Evolutionary conservation across 2,888 invertebrate species (phyloP).

Genomic region (Charanyca ferruginea): DNA sequence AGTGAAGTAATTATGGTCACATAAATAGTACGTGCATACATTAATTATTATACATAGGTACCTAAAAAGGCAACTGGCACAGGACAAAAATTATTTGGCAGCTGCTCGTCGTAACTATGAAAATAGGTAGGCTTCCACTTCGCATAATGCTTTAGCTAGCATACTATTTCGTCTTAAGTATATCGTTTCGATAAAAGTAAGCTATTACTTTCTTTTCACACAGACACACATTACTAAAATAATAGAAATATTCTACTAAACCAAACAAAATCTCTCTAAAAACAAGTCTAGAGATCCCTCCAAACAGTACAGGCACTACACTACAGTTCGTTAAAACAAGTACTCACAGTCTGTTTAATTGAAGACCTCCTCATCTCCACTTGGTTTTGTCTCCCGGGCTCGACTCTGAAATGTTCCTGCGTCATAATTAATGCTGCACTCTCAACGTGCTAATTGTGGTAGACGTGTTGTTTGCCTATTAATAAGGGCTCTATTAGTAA

Average conservation of each 20-base stretch:
- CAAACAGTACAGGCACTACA: conserved; percentile 50
- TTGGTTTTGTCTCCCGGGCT: conserved; percentile 51
- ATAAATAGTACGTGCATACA: too few relatives aligned
- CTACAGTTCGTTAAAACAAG: conserved; percentile 61
- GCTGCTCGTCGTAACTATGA: too few relatives aligned
- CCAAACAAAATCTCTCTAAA: conserved; percentile 10
- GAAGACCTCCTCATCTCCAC: conserved; percentile 60
- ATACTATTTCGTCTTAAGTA: background rate
- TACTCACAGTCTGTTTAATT: conserved; percentile 59
- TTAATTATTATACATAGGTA: too few relatives aligned
- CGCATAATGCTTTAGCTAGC: too few relatives aligned
- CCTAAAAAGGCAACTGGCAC: too few relatives aligned
- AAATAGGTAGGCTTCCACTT: too few relatives aligned
- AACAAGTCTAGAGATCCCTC: conserved; percentile 29
- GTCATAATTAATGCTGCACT: conserved; percentile 59
- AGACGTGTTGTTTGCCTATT: conserved; percentile 50
- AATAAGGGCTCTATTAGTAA: conserved; percentile 30
- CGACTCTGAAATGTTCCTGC: conserved; percentile 33
- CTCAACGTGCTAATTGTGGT: conserved; percentile 52
- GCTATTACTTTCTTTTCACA: background rate
- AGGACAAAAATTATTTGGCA: too few relatives aligned
- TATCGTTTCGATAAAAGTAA: background rate
- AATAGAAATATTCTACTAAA: background rate
- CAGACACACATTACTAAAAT: background rate
- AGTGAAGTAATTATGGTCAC: too few relatives aligned